Evolutionary conservation across 2,113 vertebrate species (phyloP).

Genomic region (Orycteropus afer): DNA sequence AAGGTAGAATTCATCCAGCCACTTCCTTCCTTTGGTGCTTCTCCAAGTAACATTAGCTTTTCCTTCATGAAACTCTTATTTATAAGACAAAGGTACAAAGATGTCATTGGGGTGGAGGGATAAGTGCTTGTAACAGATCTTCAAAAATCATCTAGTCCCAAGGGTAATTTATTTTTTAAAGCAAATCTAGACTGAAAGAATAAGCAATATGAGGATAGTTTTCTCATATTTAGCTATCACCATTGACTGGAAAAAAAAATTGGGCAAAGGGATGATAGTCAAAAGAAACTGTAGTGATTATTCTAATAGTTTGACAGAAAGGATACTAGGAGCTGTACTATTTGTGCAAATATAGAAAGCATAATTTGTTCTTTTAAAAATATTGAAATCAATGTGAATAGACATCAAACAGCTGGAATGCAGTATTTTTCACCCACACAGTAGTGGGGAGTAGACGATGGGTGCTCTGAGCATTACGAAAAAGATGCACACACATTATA

Average conservation of each 20-base stretch:
- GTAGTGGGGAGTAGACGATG: background rate
- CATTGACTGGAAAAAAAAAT: background rate
- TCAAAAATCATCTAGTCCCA: background rate
- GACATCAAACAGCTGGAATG: background rate
- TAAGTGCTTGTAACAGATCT: background rate
- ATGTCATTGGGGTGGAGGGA: background rate
- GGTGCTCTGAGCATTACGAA: background rate
- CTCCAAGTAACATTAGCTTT: background rate
- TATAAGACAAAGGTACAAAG: background rate
- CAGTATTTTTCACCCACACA: background rate
- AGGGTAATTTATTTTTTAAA: background rate
- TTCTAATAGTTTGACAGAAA: background rate
- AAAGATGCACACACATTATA: background rate
- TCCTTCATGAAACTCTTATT: conserved; percentile 29
- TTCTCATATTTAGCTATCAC: background rate
- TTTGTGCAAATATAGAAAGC: background rate
- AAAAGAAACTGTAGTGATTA: background rate
- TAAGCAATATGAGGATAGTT: background rate
- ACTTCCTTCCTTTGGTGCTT: background rate
- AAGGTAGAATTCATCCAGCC: background rate
- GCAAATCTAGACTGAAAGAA: background rate
- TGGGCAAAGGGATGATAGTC: background rate
- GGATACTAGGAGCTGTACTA: background rate
- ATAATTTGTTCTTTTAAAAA: background rate
- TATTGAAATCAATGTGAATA: background rate